These are phyloP conservation scores for Drosophila prosaltans DNA, from an alignment of 1,140 invertebrate genomes.

Conservation along the genomic window DNA sequence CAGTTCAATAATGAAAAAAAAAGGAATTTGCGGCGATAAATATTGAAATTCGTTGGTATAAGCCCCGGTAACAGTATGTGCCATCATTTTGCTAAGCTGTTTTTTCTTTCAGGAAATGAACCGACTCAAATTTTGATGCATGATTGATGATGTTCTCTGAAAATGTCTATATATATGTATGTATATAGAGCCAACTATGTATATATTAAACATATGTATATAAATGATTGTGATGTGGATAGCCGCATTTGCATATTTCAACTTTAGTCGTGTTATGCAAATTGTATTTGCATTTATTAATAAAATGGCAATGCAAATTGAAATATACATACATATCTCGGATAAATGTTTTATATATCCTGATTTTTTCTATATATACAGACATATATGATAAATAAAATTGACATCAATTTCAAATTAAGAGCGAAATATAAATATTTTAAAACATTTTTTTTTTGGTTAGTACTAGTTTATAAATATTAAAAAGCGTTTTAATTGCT, in stretches of 20 bases:
- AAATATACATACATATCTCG: background rate
- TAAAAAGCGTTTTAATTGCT: constrained; percentile 28
- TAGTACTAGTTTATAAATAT: constrained; percentile 5
- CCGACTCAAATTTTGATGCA: constrained; percentile 39
- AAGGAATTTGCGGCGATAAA: constrained; percentile 24
- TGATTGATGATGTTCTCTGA: constrained; percentile 54
- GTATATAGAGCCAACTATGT: background rate
- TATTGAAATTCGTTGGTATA: background rate
- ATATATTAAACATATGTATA: constrained; percentile 12
- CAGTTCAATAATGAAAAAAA: constrained; percentile 32
- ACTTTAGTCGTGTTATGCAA: constrained; percentile 40
- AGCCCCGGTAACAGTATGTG: background rate
- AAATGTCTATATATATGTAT: background rate
- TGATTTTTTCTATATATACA: constrained; percentile 14
- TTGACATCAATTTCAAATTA: constrained; percentile 14
- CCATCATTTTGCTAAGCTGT: constrained; percentile 26
- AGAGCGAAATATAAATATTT: background rate
- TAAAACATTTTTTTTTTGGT: background rate
- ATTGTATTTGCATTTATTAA: constrained; percentile 57
- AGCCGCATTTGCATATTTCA: constrained; percentile 23
- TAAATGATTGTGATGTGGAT: constrained; percentile 5
- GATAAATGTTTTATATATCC: constrained; percentile 16
- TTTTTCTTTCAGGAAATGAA: constrained; percentile 41
- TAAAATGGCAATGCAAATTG: constrained; percentile 31
- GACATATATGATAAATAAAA: no score